Evolutionary conservation across 2,797 vertebrate genomes (phyloP).

Genomic region (Muraenolepis orangiensis): DNA sequence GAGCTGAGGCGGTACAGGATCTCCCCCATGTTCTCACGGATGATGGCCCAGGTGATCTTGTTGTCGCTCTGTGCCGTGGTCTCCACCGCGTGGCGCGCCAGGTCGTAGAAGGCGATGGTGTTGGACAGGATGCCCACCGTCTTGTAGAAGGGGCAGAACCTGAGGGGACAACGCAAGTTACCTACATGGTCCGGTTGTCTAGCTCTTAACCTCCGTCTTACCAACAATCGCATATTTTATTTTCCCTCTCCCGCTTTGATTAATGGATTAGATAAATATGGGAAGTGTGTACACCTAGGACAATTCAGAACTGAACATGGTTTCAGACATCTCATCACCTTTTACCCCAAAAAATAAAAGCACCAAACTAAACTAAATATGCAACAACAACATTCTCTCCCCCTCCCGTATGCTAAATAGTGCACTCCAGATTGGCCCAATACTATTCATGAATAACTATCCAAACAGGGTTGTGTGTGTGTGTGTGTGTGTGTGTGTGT

Average conservation of each 20-base stretch:
- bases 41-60: constrained; percentile 95
- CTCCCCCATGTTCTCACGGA: constrained; percentile 92
- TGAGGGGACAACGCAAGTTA: constrained; percentile 26
- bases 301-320: not conserved
- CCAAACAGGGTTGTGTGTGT: not conserved
- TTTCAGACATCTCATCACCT: not conserved
- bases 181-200: not conserved
- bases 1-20: constrained; percentile 90
- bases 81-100: constrained; percentile 87
- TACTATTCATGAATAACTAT: not conserved
- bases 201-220: not conserved
- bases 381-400: not conserved
- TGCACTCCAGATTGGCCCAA: not conserved
- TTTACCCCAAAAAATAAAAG: not conserved
- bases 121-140: constrained; percentile 88
- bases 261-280: not conserved
- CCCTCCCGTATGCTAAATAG: not conserved
- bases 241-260: not conserved
- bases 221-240: not conserved
- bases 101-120: constrained; percentile 87
- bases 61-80: constrained; percentile 90
- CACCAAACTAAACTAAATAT: not conserved
- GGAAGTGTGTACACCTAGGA: not conserved
- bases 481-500: no score
- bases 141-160: constrained; percentile 87